phyloP scores from a whole-genome alignment of 2,797 vertebrate genomes.

The Chiroxiphia lanceolata region DNA sequence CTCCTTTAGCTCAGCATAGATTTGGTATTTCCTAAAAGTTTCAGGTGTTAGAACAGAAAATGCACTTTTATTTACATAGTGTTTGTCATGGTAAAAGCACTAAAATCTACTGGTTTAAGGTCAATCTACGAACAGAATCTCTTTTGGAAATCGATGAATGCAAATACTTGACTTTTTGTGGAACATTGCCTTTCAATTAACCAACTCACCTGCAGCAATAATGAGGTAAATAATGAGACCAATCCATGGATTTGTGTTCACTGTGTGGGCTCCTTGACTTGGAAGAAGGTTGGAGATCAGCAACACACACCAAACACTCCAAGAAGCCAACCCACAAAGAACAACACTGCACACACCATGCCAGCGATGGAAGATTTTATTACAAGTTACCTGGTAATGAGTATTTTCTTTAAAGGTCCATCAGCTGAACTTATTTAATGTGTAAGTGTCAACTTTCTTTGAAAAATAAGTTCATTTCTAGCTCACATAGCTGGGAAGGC shows the following conservation, averaged over 20 bases:
- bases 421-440: not conserved
- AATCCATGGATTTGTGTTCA: not conserved
- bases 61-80: not conserved
- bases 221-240: not conserved
- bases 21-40: slow-evolving; percentile 27
- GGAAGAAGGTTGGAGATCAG: not conserved
- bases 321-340: not conserved
- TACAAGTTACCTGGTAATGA: not conserved
- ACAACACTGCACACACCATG: not conserved
- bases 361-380: not conserved
- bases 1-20: not conserved
- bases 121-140: not conserved
- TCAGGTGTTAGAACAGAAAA: not conserved
- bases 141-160: not conserved
- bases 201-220: not conserved
- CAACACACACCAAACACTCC: rapidly evolving
- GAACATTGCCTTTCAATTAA: not conserved
- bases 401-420: not conserved
- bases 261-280: not conserved
- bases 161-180: not conserved
- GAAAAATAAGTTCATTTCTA: not conserved
- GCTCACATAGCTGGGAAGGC: not conserved
- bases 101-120: not conserved
- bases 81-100: not conserved
- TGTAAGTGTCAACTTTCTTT: not conserved